Base-by-base conservation (phyloP, 2,113 vertebrate species). In the Corydoras sp. region DNA sequence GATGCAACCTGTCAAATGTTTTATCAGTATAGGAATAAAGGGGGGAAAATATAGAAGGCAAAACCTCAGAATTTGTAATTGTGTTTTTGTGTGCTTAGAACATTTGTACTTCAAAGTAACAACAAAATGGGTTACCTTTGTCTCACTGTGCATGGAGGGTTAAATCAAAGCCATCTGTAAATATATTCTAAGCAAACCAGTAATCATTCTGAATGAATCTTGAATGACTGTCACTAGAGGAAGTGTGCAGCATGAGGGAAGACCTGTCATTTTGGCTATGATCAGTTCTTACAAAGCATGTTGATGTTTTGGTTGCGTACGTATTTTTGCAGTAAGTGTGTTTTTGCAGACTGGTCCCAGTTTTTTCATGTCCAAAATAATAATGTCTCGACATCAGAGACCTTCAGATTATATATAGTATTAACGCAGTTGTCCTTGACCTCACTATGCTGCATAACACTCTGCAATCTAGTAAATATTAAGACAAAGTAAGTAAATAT, bases 1-100 rank as follows among this genome's bases (percentile, higher is more conserved):
- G 77, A 79, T 69, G 60, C 69, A 79, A 79, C 61, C 73, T 75
- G 65, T 64, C 54, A 43, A 68, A 62, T 68, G 69, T 69, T 65
- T 76, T 56, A 79, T 72, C 60, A 69, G 60, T 61, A 24, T 5
- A 50, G 61, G 35, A 58, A 65, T 65, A 1, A 65, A 30, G 71
- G 74, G 66, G 35, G 2, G 50, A 3, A 59, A 65, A 65, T 53
- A 15, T 12, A 43, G 6, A 72, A 56, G 43, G 62, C 32, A 31
- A 49, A 65, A 58, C 15, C 50, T 15, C 58, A 13, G 24, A 69
- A 58, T 68, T 58, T 13, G 10, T 24, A 69, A 48, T 53, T 12
- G 13, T 53, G 51, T 53, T 10, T 10, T 53, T 53, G 51, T 53
- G 51, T 3, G 7, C 49, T 9, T 7, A 11, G 11, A 50, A 11